phyloP scores from a whole-genome alignment of 2,888 invertebrate species.

The Sesia bembeciformis region DNA sequence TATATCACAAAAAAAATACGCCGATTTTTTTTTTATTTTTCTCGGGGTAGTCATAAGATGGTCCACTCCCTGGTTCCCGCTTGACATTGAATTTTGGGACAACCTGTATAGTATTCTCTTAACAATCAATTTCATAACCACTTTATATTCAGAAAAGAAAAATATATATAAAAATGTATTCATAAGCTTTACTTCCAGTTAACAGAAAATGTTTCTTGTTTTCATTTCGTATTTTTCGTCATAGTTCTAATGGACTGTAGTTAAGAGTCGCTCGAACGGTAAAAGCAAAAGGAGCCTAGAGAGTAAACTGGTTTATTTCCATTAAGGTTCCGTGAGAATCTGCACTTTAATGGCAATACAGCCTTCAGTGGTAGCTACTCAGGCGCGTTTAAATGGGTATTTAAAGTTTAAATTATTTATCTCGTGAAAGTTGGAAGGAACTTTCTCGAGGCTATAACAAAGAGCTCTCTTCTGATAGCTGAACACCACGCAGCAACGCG shows the following conservation, averaged over 20 bases:
- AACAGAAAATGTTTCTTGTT: too few relatives aligned
- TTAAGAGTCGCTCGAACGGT: slow-evolving; percentile 6
- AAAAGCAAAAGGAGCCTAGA: slow-evolving; percentile 20
- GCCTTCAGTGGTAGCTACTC: slow-evolving; percentile 32
- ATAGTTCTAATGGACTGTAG: neutral
- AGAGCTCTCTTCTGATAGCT: slow-evolving; percentile 35
- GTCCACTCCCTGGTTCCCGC: too few relatives aligned
- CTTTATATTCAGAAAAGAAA: too few relatives aligned
- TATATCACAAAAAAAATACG: too few relatives aligned
- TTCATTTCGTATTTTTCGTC: too few relatives aligned
- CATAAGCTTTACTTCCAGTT: too few relatives aligned
- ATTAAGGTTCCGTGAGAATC: slow-evolving; percentile 35
- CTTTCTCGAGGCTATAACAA: slow-evolving; percentile 44
- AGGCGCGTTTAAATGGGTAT: slow-evolving; percentile 50
- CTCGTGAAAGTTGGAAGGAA: slow-evolving; percentile 44
- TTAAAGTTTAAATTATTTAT: slow-evolving; percentile 63
- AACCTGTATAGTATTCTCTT: too few relatives aligned
- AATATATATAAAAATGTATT: too few relatives aligned
- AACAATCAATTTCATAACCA: too few relatives aligned
- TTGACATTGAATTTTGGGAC: too few relatives aligned
- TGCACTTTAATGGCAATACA: slow-evolving; percentile 41
- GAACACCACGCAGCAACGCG: slow-evolving; percentile 9
- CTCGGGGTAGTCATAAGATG: too few relatives aligned
- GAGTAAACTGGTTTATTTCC: slow-evolving; percentile 32
- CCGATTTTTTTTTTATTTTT: too few relatives aligned